Evolutionary conservation across 2,888 invertebrate genomes (phyloP).

Genomic region (Nephrotoma guestfalica): DNA sequence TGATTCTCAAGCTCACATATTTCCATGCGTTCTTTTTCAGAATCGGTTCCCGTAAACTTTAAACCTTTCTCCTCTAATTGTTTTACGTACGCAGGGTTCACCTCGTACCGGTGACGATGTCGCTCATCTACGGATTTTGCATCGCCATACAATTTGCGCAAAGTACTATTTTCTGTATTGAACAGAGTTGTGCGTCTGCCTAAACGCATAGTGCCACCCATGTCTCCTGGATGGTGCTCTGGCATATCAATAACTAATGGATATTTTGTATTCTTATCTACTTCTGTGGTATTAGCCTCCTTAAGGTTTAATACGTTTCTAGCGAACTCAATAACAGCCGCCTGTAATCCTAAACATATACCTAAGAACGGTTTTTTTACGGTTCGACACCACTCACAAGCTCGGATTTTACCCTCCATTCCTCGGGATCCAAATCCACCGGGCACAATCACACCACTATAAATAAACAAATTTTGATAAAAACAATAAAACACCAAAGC

Average conservation of each 20-base stretch:
- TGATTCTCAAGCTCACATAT: conserved; percentile 76
- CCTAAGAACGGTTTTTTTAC: conserved; percentile 86
- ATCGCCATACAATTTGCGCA: conserved; percentile 66
- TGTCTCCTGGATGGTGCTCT: conserved; percentile 82
- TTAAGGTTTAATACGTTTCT: conserved; percentile 63
- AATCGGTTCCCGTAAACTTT: conserved; percentile 77
- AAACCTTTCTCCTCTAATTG: conserved; percentile 69
- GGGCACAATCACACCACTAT: conserved; percentile 75
- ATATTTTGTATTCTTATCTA: conserved; percentile 52
- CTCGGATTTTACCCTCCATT: conserved; percentile 89
- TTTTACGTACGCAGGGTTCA: conserved; percentile 76
- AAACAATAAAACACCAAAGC: conserved; percentile 2
- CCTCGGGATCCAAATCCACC: conserved; percentile 96
- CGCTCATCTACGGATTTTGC: conserved; percentile 76
- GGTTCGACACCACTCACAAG: conserved; percentile 83
- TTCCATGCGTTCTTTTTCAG: conserved; percentile 83
- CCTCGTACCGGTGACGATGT: conserved; percentile 95
- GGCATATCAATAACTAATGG: conserved; percentile 97
- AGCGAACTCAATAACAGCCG: conserved; percentile 90
- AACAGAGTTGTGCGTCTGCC: conserved; percentile 86
- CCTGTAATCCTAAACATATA: conserved; percentile 95
- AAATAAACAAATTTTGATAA: not conserved
- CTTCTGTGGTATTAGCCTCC: conserved; percentile 79
- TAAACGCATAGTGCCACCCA: conserved; percentile 96
- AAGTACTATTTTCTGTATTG: conserved; percentile 38